Evolutionary conservation across 1,140 invertebrate species (phyloP).

Genomic region (Pseudomyrmex cubaensis): DNA sequence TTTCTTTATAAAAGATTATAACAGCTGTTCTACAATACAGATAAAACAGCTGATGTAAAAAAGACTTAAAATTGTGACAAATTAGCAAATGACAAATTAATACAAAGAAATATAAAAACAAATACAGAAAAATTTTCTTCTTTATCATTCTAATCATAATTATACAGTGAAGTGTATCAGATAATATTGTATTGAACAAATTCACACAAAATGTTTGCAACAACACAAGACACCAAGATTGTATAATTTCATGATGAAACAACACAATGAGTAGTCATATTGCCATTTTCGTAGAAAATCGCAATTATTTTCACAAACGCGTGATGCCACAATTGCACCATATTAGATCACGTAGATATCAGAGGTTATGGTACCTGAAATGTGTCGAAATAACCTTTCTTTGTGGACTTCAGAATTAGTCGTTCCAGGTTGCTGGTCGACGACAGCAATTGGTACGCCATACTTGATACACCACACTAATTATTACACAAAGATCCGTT

Average conservation of each 20-base stretch:
- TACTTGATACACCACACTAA: slow-evolving; percentile 53
- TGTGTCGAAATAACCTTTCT: slow-evolving; percentile 78
- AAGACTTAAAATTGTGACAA: too few relatives aligned
- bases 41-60: too few relatives aligned
- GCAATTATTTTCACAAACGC: background rate
- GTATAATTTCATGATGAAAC: too few relatives aligned
- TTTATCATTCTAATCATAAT: too few relatives aligned
- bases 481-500: background rate
- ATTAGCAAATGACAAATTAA: too few relatives aligned
- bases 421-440: slow-evolving; percentile 79
- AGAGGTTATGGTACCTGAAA: slow-evolving; percentile 80
- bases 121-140: too few relatives aligned
- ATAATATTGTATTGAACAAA: too few relatives aligned
- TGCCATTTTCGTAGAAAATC: background rate
- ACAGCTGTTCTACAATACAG: too few relatives aligned
- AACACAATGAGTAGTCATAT: background rate
- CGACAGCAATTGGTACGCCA: slow-evolving; percentile 81
- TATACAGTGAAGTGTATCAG: too few relatives aligned
- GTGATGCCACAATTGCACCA: background rate
- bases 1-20: too few relatives aligned
- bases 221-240: background rate
- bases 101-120: too few relatives aligned
- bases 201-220: background rate
- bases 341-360: slow-evolving; percentile 67
- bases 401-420: slow-evolving; percentile 77